Evolutionary conservation across 2,888 invertebrate species (phyloP), one percentile per base, ranked within the genome.

Genomic region (Dynastes maya): DNA sequence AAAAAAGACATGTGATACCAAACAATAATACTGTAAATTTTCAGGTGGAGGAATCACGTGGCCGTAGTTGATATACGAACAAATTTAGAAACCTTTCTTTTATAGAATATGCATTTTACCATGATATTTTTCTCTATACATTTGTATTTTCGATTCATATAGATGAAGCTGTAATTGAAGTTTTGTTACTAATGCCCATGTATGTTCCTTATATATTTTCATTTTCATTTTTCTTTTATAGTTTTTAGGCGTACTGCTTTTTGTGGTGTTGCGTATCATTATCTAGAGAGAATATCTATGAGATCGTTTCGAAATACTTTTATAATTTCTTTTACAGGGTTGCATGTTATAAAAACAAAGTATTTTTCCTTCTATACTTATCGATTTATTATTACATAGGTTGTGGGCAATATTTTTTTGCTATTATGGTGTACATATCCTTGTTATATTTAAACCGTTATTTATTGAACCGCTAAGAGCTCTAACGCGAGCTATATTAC

Each of bases 141-240:
- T 77, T n/a, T n/a, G n/a, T n/a, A n/a, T n/a, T 71, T 64, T 27
- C n/a, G 27, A 51, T 68, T 51, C 22, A 58, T 61, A 65, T 53
- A 74, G 65, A 79, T 83, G 80, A 82, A 84, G 87, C 86, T 86
- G 87, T 87, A 86, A 87, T 87, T 86, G 86, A 86, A 87, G 86
- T 87, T 86, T 70, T 63, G 22, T 58, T 58, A 58, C 58, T 49
- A 32, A 49, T 67, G 76, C 76, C 67, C 58, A 67, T 49, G 32
- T 29, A 55, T 40, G 65, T 76, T 32, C 53, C 82, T 78, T 80
- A 76, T 80, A 76, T 82, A 77, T 78, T 63, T 78, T 80, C 78
- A 29, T 82, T 79, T 76, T 75, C 16, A 29, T 74, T 75, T 64
- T 40, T 55, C 40, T 76, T 55, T 65, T 63, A 78, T 78, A 13